Percentiles rank a stretch among this genome's conserved stretches.
Evolutionary conservation across 2,888 invertebrate species (phyloP).

Genomic region (Leucoma salicis): DNA sequence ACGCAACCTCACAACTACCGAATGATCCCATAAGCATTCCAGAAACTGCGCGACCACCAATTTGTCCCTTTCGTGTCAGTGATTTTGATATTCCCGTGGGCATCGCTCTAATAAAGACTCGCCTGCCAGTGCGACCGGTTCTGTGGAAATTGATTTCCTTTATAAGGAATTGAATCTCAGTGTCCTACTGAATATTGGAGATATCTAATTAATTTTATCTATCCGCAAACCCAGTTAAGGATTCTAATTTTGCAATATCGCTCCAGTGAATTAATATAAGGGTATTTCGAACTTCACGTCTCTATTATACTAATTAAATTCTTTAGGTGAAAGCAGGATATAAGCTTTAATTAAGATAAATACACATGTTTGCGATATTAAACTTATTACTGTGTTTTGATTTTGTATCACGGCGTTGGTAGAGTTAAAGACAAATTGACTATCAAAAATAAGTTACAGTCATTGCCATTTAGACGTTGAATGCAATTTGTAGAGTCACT

Average conservation of each 20-base stretch:
- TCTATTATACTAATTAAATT: constrained; percentile 23
- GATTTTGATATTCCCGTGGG: constrained; percentile 56
- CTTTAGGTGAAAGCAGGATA: constrained; percentile 5
- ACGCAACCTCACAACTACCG: constrained; percentile 52
- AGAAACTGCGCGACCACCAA: constrained; percentile 56
- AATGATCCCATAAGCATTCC: constrained; percentile 57
- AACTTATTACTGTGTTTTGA: neutral
- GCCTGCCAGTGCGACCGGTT: constrained; percentile 36
- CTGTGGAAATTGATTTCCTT: constrained; percentile 48
- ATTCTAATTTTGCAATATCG: constrained; percentile 33
- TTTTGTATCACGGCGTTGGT: constrained; percentile 9
- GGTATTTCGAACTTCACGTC: constrained; percentile 21
- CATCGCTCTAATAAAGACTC: constrained; percentile 48
- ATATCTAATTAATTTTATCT: constrained; percentile 42
- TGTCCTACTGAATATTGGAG: constrained; percentile 40
- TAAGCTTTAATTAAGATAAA: constrained; percentile 15
- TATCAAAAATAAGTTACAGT: constrained; percentile 47
- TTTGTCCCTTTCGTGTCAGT: constrained; percentile 70
- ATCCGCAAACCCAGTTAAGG: constrained; percentile 27
- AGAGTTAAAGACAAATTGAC: constrained; percentile 47
- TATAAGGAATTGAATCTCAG: constrained; percentile 34
- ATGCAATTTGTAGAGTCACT: constrained; percentile 53
- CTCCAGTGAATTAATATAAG: constrained; percentile 30
- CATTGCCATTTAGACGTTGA: constrained; percentile 54
- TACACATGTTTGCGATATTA: constrained; percentile 10